phyloP scores from a whole-genome alignment of 1,140 invertebrate species.

The Drosophila pachea region DNA sequence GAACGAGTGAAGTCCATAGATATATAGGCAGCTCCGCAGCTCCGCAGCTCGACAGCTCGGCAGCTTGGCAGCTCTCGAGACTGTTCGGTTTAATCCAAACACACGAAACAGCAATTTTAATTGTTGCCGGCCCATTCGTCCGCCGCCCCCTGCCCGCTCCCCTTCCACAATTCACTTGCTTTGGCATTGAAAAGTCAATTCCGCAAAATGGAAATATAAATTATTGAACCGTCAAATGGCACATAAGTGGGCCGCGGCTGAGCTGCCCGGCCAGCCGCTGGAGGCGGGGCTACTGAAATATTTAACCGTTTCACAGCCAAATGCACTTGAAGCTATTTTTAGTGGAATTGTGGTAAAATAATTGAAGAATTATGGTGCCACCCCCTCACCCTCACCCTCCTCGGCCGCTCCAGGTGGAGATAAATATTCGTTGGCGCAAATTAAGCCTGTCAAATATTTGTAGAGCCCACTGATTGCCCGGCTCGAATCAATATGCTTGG shows the following conservation, averaged over 20 bases:
- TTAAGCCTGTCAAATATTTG: conserved; percentile 31
- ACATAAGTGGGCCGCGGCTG: conserved; percentile 1
- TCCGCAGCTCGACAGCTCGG: too few relatives aligned
- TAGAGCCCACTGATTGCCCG: conserved; percentile 11
- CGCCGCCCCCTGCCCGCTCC: too few relatives aligned
- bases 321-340: conserved; percentile 28
- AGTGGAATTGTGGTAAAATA: neutral
- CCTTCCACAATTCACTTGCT: conserved; percentile 17
- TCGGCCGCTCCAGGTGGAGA: too few relatives aligned
- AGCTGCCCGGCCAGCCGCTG: conserved; percentile 2
- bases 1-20: neutral
- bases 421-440: neutral
- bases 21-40: neutral
- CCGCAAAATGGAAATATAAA: conserved; percentile 64
- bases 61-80: too few relatives aligned
- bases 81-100: too few relatives aligned
- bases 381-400: too few relatives aligned
- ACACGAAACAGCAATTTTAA: too few relatives aligned
- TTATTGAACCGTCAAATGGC: conserved; percentile 59
- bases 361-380: neutral
- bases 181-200: conserved; percentile 57
- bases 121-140: too few relatives aligned
- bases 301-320: conserved; percentile 47
- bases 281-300: conserved; percentile 40
- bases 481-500: neutral